phyloP scores from a whole-genome alignment of 2,888 invertebrate species.

The Lasioglossum leucozonium region DNA sequence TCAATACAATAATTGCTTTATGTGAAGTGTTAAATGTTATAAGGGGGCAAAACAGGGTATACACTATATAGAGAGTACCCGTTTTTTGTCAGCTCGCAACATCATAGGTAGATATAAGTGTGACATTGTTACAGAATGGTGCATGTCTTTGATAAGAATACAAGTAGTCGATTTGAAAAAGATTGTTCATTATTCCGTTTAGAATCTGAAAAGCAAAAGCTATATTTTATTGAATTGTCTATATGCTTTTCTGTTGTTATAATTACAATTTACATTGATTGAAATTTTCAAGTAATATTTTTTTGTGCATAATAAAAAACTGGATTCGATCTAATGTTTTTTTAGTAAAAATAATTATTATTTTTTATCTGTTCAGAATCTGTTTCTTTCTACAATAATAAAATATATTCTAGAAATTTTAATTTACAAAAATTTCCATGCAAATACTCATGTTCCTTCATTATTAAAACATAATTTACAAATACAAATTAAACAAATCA shows the following conservation, averaged over 20 bases:
- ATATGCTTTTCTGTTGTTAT: conserved; percentile 33
- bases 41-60: conserved; percentile 56
- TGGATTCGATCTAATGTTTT: conserved; percentile 7
- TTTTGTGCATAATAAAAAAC: not conserved
- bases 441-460: conserved; percentile 13
- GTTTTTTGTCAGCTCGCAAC: conserved; percentile 60
- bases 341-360: not conserved
- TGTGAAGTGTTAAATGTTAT: conserved; percentile 31
- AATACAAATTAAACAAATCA: conserved; percentile 18
- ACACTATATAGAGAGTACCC: conserved; percentile 66
- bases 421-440: conserved; percentile 33
- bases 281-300: not conserved
- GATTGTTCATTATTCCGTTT: conserved; percentile 76
- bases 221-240: conserved; percentile 57
- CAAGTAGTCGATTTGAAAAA: conserved; percentile 78
- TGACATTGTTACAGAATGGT: conserved; percentile 77
- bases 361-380: not conserved
- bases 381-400: not conserved
- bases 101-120: conserved; percentile 62
- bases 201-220: conserved; percentile 77
- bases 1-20: conserved; percentile 27
- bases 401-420: not conserved
- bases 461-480: conserved; percentile 24
- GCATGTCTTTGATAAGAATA: conserved; percentile 80
- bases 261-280: conserved; percentile 29